Evolutionary conservation across 1,140 invertebrate genomes (phyloP).

Genomic region (Whitmania pigra): DNA sequence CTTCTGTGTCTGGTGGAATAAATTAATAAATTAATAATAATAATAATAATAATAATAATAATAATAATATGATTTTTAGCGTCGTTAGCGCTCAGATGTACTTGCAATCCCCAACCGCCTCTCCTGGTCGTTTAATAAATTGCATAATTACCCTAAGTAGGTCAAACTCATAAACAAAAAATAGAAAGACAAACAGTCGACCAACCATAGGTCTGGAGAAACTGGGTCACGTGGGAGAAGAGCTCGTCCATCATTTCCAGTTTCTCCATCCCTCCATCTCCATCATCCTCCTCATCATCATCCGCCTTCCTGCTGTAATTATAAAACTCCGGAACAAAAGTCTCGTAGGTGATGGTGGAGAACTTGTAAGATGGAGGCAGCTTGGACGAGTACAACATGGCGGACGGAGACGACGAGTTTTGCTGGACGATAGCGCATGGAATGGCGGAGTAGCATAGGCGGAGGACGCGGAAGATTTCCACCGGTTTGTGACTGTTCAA

Average conservation of each 20-base stretch:
- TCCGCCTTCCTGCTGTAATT: neutral
- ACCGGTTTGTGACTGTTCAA: neutral
- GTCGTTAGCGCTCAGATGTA: too few relatives aligned
- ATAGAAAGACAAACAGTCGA: too few relatives aligned
- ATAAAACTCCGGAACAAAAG: constrained; percentile 18
- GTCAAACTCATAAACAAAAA: too few relatives aligned
- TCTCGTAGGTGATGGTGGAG: constrained; percentile 21
- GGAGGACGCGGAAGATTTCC: neutral
- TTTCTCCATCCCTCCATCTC: neutral
- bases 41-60: too few relatives aligned
- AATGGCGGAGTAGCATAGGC: neutral
- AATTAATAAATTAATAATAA: too few relatives aligned
- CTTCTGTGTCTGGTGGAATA: constrained; percentile 1
- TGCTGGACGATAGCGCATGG: neutral
- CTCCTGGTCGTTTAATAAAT: too few relatives aligned
- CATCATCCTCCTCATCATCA: too few relatives aligned
- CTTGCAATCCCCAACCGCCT: too few relatives aligned
- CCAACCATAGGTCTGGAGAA: constrained; percentile 19
- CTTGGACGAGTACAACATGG: neutral
- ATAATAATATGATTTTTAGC: too few relatives aligned
- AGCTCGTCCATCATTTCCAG: constrained; percentile 21
- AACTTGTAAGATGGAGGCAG: neutral
- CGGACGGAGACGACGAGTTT: neutral
- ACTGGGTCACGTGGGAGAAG: constrained; percentile 5
- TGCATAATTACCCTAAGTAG: too few relatives aligned